Evolutionary conservation across 2,113 vertebrate species (phyloP).

Genomic region (Lophotis ruficrista): DNA sequence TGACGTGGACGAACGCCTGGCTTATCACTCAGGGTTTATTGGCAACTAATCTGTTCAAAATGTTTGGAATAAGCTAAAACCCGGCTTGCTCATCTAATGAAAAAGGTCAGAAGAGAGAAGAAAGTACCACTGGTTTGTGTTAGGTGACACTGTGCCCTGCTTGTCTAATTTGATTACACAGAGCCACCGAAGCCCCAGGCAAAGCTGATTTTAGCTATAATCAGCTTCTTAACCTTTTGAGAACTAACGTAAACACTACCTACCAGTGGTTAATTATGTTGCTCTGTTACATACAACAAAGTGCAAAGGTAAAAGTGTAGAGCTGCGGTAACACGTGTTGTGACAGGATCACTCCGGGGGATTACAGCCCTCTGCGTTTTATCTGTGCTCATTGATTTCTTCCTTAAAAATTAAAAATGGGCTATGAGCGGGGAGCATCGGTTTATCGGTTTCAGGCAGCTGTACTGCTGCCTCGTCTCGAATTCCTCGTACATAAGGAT

Average conservation of each 20-base stretch:
- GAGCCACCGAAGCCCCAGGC: constrained; percentile 76
- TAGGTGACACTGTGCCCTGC: constrained; percentile 81
- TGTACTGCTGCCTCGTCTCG: background rate
- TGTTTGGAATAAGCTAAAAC: constrained; percentile 69
- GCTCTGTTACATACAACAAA: constrained; percentile 62
- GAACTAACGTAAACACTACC: constrained; percentile 81
- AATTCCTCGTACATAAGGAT: background rate
- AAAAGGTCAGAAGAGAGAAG: constrained; percentile 72
- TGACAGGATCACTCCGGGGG: constrained; percentile 67
- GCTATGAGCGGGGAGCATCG: background rate
- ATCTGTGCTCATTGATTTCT: background rate
- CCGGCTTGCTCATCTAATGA: constrained; percentile 60
- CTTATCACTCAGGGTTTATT: constrained; percentile 46
- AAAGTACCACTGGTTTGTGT: constrained; percentile 80
- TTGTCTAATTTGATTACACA: constrained; percentile 87
- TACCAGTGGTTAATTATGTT: constrained; percentile 79
- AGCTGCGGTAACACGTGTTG: constrained; percentile 60
- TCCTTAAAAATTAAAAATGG: constrained; percentile 14
- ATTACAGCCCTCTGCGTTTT: constrained; percentile 33
- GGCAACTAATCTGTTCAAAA: constrained; percentile 65
- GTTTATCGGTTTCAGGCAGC: background rate
- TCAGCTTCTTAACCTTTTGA: constrained; percentile 88
- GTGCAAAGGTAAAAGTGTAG: constrained; percentile 75
- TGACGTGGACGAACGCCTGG: background rate
- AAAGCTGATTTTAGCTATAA: constrained; percentile 85